Evolutionary conservation across 37 sponge, comb jelly and placozoan genomes (phyloP).

Genomic region (Diacarnus erythraeanus): DNA sequence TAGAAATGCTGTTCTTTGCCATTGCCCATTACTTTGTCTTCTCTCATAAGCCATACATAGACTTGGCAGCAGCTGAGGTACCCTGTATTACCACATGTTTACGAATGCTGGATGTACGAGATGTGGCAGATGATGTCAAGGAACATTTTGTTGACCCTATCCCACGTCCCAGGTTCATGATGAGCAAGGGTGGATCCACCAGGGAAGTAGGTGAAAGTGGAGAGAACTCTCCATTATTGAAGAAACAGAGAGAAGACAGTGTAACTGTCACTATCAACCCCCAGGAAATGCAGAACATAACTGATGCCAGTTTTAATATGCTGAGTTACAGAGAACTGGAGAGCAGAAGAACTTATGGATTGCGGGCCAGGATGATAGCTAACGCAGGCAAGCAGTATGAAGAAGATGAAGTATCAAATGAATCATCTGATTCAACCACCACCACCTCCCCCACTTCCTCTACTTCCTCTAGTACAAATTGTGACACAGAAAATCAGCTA

Average conservation of each 20-base stretch:
- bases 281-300: not conserved
- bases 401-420: not conserved
- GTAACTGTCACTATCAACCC: not conserved
- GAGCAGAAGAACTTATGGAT: not conserved
- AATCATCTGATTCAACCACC: too few relatives aligned
- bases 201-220: not conserved
- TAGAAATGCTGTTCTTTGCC: conserved; percentile 92
- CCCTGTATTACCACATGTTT: conserved; percentile 69
- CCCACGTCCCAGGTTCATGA: conserved; percentile 24
- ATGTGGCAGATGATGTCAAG: conserved; percentile 67
- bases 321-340: not conserved
- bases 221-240: not conserved
- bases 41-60: conserved; percentile 86
- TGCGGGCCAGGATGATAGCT: not conserved
- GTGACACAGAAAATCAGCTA: too few relatives aligned
- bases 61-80: conserved; percentile 66
- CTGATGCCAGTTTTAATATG: not conserved
- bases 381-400: not conserved
- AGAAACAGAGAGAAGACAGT: not conserved
- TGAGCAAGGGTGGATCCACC: too few relatives aligned
- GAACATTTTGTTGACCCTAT: conserved; percentile 77
- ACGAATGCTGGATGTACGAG: conserved; percentile 83
- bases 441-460: too few relatives aligned
- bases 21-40: conserved; percentile 88
- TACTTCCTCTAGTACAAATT: too few relatives aligned